A percentile compares a stretch with the other conserved stretches of the same genome.
These are phyloP conservation scores for Turnix velox DNA, from an alignment of 2,113 vertebrate species.

Conservation along the genomic window DNA sequence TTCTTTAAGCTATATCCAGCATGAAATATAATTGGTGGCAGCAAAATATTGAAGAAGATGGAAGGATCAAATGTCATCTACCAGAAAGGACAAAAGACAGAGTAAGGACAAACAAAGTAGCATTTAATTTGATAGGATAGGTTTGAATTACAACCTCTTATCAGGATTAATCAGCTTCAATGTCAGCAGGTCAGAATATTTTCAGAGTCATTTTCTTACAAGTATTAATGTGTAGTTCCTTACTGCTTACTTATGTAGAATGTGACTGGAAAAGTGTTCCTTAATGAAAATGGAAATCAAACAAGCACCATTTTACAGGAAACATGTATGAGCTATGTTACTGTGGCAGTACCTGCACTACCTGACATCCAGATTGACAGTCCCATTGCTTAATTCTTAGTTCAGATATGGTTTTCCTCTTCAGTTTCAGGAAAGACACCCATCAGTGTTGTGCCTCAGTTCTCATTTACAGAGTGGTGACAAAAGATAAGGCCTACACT, in stretches of 20 bases:
- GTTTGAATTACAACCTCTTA: not conserved
- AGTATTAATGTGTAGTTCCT: not conserved
- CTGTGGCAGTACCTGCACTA: not conserved
- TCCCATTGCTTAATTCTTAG: not conserved
- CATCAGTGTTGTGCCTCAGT: not conserved
- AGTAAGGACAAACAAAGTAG: not conserved
- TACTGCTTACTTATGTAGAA: not conserved
- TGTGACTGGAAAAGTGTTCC: not conserved
- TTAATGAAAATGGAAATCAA: not conserved
- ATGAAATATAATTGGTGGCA: conserved; percentile 87
- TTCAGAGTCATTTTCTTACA: not conserved
- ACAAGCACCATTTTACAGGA: not conserved
- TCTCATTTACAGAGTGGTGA: not conserved
- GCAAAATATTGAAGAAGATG: conserved; percentile 87
- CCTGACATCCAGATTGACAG: not conserved
- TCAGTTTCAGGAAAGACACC: not conserved
- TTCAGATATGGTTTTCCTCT: not conserved
- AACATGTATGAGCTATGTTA: not conserved
- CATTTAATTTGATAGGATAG: not conserved
- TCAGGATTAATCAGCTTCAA: not conserved
- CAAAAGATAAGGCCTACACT: not conserved
- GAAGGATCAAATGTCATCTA: conserved; percentile 88
- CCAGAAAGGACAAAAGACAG: conserved; percentile 56
- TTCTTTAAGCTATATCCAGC: conserved; percentile 87
- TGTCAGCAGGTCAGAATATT: not conserved